Evolutionary conservation across 1,140 invertebrate species (phyloP).

Genomic region (Hetaerina americana): DNA sequence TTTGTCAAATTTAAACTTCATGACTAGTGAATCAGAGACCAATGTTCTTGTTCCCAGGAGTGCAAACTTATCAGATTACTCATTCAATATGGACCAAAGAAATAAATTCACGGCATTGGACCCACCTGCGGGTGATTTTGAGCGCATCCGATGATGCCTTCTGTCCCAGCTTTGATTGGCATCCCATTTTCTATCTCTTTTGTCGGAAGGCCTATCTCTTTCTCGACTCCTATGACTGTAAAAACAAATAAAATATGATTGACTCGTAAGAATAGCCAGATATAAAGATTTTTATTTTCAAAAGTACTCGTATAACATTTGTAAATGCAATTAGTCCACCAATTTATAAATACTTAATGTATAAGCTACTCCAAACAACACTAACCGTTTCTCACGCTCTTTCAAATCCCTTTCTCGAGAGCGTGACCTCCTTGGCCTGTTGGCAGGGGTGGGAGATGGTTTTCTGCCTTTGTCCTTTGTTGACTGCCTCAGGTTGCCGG

Average conservation of each 20-base stretch:
- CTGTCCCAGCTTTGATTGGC: conserved; percentile 11
- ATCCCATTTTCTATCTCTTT: conserved; percentile 10
- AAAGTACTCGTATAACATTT: no score
- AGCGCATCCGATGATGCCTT: neutral
- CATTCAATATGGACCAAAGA: no score
- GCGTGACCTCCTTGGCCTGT: neutral
- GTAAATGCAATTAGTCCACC: no score
- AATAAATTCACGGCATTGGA: no score
- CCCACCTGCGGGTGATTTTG: conserved; percentile 13
- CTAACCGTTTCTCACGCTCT: neutral
- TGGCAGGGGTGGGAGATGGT: neutral
- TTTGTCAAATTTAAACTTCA: no score
- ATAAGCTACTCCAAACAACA: no score
- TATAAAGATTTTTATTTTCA: no score
- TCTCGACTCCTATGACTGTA: neutral
- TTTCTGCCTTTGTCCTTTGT: neutral
- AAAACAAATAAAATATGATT: neutral
- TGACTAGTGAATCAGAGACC: no score
- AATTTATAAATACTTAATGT: no score
- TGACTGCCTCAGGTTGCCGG: neutral
- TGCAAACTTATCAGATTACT: no score
- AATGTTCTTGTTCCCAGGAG: no score
- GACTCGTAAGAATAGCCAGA: neutral
- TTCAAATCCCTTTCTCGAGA: neutral
- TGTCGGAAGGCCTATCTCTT: neutral